phyloP scores from a whole-genome alignment of 23 tunicate genomes.

The Phallusia fumigata region DNA sequence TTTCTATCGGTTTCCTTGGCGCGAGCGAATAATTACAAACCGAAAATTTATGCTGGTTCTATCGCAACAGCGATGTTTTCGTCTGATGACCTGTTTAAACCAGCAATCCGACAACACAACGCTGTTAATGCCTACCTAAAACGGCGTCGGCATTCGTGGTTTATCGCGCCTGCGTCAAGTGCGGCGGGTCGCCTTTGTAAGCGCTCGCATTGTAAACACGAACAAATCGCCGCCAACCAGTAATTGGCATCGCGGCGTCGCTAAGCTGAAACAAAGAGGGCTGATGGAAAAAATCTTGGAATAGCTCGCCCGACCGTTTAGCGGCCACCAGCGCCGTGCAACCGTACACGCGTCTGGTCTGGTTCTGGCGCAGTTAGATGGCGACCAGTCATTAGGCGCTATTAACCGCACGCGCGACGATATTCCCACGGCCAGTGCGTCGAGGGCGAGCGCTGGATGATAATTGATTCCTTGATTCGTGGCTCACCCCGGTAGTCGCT shows the following conservation, averaged over 20 bases:
- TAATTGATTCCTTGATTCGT: not conserved
- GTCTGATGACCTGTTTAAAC: too few relatives aligned
- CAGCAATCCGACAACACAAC: too few relatives aligned
- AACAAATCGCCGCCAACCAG: not conserved
- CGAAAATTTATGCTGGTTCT: too few relatives aligned
- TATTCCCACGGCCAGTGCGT: not conserved
- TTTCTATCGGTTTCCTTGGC: too few relatives aligned
- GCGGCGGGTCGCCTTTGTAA: not conserved
- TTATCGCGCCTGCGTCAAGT: constrained; percentile 4
- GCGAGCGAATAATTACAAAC: too few relatives aligned
- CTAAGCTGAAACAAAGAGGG: not conserved
- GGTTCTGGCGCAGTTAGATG: not conserved
- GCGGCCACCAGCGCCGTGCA: not conserved
- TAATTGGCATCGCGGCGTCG: not conserved
- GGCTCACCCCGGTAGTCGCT: constrained; percentile 15
- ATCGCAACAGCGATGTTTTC: too few relatives aligned
- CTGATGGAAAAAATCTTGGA: not conserved
- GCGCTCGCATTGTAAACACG: constrained; percentile 7
- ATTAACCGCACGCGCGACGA: not conserved
- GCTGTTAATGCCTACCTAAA: not conserved
- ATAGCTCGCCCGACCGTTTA: not conserved
- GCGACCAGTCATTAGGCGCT: not conserved
- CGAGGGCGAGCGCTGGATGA: not conserved
- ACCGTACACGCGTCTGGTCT: not conserved
- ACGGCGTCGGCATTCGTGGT: not conserved